Base-by-base conservation (phyloP, 2,888 invertebrate species). In the Cryptus armator region DNA sequence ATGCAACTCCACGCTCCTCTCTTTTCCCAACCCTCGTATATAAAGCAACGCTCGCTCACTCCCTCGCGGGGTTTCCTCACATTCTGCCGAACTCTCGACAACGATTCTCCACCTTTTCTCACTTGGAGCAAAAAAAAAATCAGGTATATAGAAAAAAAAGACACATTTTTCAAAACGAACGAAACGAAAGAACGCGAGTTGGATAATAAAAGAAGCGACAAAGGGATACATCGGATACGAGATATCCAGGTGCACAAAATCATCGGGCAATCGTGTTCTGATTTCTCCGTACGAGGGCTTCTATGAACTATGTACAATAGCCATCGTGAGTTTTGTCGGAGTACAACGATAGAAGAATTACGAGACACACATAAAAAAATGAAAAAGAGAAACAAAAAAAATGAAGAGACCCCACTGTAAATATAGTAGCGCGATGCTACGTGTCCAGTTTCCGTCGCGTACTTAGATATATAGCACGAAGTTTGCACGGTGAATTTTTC, bases 251-350 rank as follows among this genome's bases (percentile, higher is more conserved):
- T 32, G 62, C 62, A 62, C 29, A 2, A 48, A 83, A 83, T 83
- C 72, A 68, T 78, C 78, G 72, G 66, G 48, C 77, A 83, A 78
- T 75, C 66, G 75, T 79, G 71, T 76, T 74, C 83, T 66, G 75
- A 80, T 84, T 76, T 80, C 71, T 76, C 51, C 51, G 72, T 48
- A 59, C 16, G 44, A 3, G 43, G 59, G 16, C 19, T 48, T 70
- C 71, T 14, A 29, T 29, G 32, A 29, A 14, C 62, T 6, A 44
- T 46, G 6, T 14, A 62, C 24, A 29, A 62, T 46, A 16, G 56
- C 44, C 24, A 4, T 9, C 5, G 43, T 16, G 56, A 75, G 62
- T 75, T n/a, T 5, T 0, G 9, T 7, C 32, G 32, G 14, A 12
- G 32, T 32, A 16, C 75, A 76, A 51, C 66, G 14, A 53, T n/a